phyloP scores from a whole-genome alignment of 2,797 vertebrate genomes.

The Chelon auratus region DNA sequence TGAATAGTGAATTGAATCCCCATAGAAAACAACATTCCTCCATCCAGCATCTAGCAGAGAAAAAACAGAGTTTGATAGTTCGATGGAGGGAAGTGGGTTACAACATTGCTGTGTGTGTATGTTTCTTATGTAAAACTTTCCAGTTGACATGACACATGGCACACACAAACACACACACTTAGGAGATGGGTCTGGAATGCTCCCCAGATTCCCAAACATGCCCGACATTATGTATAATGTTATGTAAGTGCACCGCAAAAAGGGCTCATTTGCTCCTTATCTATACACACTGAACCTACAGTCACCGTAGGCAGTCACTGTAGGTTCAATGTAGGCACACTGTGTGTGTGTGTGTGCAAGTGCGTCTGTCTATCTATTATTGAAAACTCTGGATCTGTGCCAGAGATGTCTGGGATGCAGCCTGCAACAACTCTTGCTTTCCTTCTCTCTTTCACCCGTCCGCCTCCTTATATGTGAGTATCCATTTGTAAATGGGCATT shows the following conservation, averaged over 20 bases:
- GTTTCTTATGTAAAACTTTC: slow-evolving; percentile 61
- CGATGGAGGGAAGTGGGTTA: slow-evolving; percentile 64
- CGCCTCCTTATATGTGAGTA: slow-evolving; percentile 28
- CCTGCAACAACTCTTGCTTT: slow-evolving; percentile 36
- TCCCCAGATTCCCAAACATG: slow-evolving; percentile 75
- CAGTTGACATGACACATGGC: slow-evolving; percentile 64
- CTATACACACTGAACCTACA: slow-evolving; percentile 15
- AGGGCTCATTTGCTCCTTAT: slow-evolving; percentile 69
- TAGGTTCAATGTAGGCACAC: slow-evolving; percentile 51
- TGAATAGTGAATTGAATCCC: slow-evolving; percentile 79
- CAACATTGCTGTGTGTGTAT: slow-evolving; percentile 47
- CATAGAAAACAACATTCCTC: slow-evolving; percentile 77
- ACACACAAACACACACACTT: slow-evolving; percentile 25
- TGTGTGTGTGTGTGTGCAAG: slow-evolving; percentile 32
- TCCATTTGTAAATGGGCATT: slow-evolving; percentile 22
- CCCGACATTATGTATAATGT: slow-evolving; percentile 61
- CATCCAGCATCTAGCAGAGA: slow-evolving; percentile 52
- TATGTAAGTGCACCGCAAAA: slow-evolving; percentile 74
- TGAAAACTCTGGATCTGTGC: slow-evolving; percentile 62
- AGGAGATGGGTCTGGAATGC: slow-evolving; percentile 61
- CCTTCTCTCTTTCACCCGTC: slow-evolving; percentile 25
- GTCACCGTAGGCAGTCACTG: slow-evolving; percentile 43
- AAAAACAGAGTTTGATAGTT: slow-evolving; percentile 63
- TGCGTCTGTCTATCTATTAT: slow-evolving; percentile 33
- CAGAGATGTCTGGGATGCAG: slow-evolving; percentile 62